phyloP scores from a whole-genome alignment of 2,797 vertebrate species.

The Anomalospiza imberbis region DNA sequence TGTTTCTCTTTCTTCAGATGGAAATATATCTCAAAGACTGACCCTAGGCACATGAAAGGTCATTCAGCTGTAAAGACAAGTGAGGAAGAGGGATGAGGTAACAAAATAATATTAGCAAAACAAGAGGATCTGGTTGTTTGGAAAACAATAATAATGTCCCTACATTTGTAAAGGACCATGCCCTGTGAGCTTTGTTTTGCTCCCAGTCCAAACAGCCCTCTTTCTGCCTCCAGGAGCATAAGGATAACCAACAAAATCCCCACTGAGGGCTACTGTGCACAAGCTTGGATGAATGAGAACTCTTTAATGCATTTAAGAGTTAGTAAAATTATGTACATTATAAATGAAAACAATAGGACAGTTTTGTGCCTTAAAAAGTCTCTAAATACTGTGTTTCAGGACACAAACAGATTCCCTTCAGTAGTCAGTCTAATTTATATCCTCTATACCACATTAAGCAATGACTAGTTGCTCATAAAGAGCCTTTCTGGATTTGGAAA shows the following conservation, averaged over 20 bases:
- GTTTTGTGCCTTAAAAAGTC: background rate
- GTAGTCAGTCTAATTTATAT: background rate
- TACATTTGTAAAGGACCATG: background rate
- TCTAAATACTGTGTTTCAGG: background rate
- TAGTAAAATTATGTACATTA: background rate
- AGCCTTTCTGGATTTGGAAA: background rate
- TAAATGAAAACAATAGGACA: background rate
- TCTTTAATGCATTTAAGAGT: background rate
- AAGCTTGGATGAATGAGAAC: background rate
- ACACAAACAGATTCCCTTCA: background rate
- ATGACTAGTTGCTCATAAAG: background rate
- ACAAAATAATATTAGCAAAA: background rate
- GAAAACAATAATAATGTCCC: background rate
- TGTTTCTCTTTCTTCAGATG: background rate
- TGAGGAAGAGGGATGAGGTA: background rate
- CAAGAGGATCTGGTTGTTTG: background rate
- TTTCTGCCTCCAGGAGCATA: background rate
- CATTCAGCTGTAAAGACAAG: background rate
- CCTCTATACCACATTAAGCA: background rate
- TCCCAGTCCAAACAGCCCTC: background rate
- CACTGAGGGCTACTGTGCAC: background rate
- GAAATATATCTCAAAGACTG: background rate
- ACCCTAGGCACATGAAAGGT: background rate
- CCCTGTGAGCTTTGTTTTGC: background rate
- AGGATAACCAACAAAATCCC: background rate